Base-by-base conservation (phyloP, 2,113 vertebrate genomes). In the Cygnus buccinator region DNA sequence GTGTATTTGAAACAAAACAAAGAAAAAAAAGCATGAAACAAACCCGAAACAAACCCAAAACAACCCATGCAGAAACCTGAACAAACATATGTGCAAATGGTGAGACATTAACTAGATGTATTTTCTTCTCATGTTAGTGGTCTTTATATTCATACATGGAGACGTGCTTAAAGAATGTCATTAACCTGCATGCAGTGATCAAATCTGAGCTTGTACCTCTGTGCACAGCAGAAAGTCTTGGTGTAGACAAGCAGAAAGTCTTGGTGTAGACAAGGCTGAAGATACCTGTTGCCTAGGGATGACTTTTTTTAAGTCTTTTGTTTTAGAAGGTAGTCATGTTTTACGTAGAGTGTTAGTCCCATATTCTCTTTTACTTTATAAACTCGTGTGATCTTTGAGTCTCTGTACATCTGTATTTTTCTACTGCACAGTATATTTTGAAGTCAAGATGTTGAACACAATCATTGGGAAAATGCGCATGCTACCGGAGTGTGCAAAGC, bases 281-380 rank as follows among this genome's bases (percentile, higher is more conserved):
- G 39, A 37, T 59, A 9, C 2, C 29, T 66, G 2, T 35, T 68
- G 19, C 28, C 68, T 62, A 72, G 57, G n/a, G 31, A 19, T 55
- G 9, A 41, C 2, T 5, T 26, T 66, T 66, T 63, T 39, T 17
- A 37, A n/a, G 4, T 6, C 61, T 90, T 82, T 52, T 55, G 9
- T 39, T 39, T 39, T 39, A 39, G 39, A 39, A 39, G 29, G 12
- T 43, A 31, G 35, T 6, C 2, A 4, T 81, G 22, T 66, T 17
- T 39, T 77, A 13, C 3, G 0, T 43, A 13, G 35, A 8, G 2
- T 41, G 15, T 14, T 86, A 14, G 4, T 70, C n/a, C 19, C 0
- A 0, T 70, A 25, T 16, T 26, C 4, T 41, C 54, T 28, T 63
- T 70, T 57, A 20, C 20, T 84, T 89, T 43, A 26, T 7, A 35